Percentiles rank a stretch among this genome's conserved stretches.
phyloP scores from a whole-genome alignment of 2,888 invertebrate species.

The Geotrupes spiniger region DNA sequence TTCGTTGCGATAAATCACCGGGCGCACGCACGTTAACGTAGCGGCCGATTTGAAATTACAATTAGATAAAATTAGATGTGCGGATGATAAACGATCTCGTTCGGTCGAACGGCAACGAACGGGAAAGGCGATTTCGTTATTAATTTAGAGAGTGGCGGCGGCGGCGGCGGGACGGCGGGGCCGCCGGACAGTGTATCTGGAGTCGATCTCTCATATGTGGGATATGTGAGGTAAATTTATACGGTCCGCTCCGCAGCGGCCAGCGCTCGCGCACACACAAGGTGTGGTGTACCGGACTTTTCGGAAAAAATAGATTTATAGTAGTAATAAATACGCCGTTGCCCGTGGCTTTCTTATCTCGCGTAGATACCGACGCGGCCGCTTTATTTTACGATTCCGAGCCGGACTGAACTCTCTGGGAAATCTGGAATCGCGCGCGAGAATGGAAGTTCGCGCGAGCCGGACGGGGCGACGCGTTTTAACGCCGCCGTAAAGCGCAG shows the following conservation, averaged over 20 bases:
- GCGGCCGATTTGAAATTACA: too few species aligned
- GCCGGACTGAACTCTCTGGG: not conserved
- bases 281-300: constrained; percentile 29
- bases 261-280: constrained; percentile 8
- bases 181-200: not conserved
- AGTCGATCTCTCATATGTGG: constrained; percentile 20
- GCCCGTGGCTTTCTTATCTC: constrained; percentile 30
- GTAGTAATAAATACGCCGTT: constrained; percentile 34
- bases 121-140: constrained; percentile 4
- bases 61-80: too few species aligned
- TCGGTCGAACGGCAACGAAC: not conserved
- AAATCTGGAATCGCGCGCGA: not conserved
- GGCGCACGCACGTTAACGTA: too few species aligned
- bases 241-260: too few species aligned
- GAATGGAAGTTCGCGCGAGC: too few species aligned
- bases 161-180: too few species aligned
- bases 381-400: constrained; percentile 10
- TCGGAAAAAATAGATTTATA: constrained; percentile 37
- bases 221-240: constrained; percentile 29
- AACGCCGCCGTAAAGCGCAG: too few species aligned
- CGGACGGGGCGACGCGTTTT: too few species aligned
- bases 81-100: too few species aligned
- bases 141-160: not conserved
- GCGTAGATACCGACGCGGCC: constrained; percentile 4
- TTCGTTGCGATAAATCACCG: too few species aligned